Evolutionary conservation across 2,888 invertebrate genomes (phyloP).

Genomic region (Polietes domitor): DNA sequence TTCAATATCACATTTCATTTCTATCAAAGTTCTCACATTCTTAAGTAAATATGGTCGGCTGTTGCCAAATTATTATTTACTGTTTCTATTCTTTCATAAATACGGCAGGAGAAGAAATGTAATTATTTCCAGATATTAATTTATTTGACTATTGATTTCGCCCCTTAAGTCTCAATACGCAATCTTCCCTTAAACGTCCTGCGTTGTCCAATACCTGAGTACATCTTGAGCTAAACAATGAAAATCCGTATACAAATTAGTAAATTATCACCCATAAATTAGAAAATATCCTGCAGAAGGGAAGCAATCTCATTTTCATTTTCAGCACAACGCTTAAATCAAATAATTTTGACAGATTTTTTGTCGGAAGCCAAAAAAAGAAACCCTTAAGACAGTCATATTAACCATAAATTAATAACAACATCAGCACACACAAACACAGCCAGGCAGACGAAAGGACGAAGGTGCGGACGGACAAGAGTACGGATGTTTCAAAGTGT

Average conservation of each 20-base stretch:
- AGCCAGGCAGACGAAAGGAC: neutral
- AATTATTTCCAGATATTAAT: conserved; percentile 24
- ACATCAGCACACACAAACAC: neutral
- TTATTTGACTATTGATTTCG: conserved; percentile 33
- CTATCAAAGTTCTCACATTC: neutral
- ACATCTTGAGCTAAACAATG: neutral
- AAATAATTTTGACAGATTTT: conserved; percentile 36
- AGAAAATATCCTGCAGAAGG: neutral
- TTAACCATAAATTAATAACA: conserved; percentile 57
- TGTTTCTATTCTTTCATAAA: neutral
- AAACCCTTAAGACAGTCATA: conserved; percentile 36
- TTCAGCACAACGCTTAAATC: conserved; percentile 40
- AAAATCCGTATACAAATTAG: conserved; percentile 49
- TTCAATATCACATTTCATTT: conserved; percentile 2
- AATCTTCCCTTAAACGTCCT: neutral
- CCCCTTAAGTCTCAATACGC: conserved; percentile 11
- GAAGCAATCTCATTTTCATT: conserved; percentile 30
- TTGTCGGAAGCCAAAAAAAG: conserved; percentile 7
- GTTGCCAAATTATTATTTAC: conserved; percentile 13
- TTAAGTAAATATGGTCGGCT: conserved; percentile 9
- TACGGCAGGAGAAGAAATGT: neutral
- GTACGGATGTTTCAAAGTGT: conserved; percentile 41
- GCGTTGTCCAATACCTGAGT: conserved; percentile 20
- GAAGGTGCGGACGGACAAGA: conserved; percentile 7
- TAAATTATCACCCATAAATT: conserved; percentile 49